These are phyloP conservation scores for Aspiorhynchus laticeps DNA, from an alignment of 2,113 vertebrate species.

Conservation along the genomic window DNA sequence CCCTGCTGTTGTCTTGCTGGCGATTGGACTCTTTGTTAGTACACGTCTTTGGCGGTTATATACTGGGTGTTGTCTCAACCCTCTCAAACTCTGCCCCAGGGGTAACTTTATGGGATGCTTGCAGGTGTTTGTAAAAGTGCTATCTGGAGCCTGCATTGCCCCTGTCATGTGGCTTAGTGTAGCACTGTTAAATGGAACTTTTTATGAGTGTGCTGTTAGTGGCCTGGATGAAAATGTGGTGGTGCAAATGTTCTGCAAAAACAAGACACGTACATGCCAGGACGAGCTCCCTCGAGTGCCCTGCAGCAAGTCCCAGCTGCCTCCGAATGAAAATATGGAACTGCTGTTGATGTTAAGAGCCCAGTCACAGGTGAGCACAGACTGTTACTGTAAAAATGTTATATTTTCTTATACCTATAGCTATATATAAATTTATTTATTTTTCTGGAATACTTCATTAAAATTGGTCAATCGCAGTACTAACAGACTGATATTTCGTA, in stretches of 20 bases:
- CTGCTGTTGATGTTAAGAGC: constrained; percentile 85
- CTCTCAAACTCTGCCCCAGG: constrained; percentile 71
- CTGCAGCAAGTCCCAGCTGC: constrained; percentile 79
- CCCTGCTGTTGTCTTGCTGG: constrained; percentile 84
- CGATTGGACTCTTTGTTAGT: constrained; percentile 84
- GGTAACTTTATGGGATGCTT: constrained; percentile 68
- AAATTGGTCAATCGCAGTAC: background rate
- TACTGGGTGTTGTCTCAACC: constrained; percentile 87
- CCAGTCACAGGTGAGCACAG: constrained; percentile 86
- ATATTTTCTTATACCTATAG: too few species aligned
- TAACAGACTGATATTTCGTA: background rate
- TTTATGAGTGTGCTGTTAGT: constrained; percentile 92
- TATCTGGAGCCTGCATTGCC: constrained; percentile 77
- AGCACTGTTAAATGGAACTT: constrained; percentile 90
- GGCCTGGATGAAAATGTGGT: constrained; percentile 78
- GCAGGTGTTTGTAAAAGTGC: constrained; percentile 59
- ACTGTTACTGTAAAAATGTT: background rate
- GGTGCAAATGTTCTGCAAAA: constrained; percentile 78
- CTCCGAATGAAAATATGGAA: constrained; percentile 74
- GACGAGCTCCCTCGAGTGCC: constrained; percentile 80
- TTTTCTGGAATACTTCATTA: background rate
- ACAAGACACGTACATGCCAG: constrained; percentile 77
- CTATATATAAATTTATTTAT: too few species aligned
- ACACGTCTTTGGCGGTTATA: constrained; percentile 84
- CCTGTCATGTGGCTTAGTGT: constrained; percentile 93